Conservation (phyloP, 2,113 vertebrate genomes). For the Sigmodon hispidus region DNA sequence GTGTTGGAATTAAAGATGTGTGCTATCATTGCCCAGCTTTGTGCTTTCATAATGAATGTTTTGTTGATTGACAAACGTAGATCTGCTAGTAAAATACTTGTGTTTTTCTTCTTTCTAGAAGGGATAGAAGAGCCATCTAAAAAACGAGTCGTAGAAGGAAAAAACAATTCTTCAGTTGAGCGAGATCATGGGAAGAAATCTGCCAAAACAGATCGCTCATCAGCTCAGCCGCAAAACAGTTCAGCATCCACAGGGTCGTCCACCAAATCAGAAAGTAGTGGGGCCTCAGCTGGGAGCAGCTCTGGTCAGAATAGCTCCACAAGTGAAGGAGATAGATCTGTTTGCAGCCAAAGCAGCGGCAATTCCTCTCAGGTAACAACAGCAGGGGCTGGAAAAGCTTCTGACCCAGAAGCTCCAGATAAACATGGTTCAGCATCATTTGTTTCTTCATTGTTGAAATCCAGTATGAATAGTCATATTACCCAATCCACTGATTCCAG, state of each 20-base stretch:
- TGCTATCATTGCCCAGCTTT: background rate
- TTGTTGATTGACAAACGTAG: background rate
- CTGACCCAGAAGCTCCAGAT: slow-evolving; percentile 76
- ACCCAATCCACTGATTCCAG: slow-evolving; percentile 74
- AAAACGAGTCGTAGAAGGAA: slow-evolving; percentile 84
- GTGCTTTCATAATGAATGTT: slow-evolving; percentile 46
- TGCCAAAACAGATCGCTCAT: slow-evolving; percentile 69
- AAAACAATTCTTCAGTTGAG: slow-evolving; percentile 76
- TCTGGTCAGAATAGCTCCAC: slow-evolving; percentile 63
- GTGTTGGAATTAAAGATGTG: background rate
- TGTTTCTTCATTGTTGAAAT: slow-evolving; percentile 78
- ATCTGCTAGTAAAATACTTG: background rate
- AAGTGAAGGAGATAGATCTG: slow-evolving; percentile 45
- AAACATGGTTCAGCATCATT: slow-evolving; percentile 69
- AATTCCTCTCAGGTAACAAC: slow-evolving; percentile 65
- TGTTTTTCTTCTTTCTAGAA: slow-evolving; percentile 84
- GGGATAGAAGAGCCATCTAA: slow-evolving; percentile 85
- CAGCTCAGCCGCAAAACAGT: slow-evolving; percentile 75
- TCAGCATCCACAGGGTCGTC: background rate
- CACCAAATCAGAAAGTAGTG: slow-evolving; percentile 58
- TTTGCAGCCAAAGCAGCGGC: slow-evolving; percentile 71
- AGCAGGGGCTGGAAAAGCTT: slow-evolving; percentile 70
- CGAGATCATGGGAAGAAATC: slow-evolving; percentile 77
- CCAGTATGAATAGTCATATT: slow-evolving; percentile 80
- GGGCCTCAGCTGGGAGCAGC: slow-evolving; percentile 28